phyloP scores from a whole-genome alignment of 2,797 vertebrate genomes.

The Peromyscus nudipes region DNA sequence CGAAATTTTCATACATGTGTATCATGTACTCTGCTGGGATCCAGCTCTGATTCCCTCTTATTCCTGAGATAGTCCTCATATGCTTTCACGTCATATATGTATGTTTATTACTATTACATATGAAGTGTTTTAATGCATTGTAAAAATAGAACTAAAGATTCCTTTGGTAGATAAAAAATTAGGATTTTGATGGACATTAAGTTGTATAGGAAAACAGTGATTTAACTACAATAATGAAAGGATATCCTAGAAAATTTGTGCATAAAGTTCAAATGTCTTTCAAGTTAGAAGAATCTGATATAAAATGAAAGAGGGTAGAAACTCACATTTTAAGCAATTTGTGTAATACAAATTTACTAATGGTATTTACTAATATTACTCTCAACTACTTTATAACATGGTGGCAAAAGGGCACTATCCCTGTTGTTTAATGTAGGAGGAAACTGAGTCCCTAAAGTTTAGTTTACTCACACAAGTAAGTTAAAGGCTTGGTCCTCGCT shows the following conservation, averaged over 20 bases:
- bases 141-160: conserved; percentile 31
- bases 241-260: background rate
- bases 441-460: background rate
- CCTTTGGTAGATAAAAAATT: conserved; percentile 32
- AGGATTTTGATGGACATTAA: conserved; percentile 37
- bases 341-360: conserved; percentile 43
- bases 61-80: background rate
- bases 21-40: background rate
- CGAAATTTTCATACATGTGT: background rate
- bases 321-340: background rate
- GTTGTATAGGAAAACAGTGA: conserved; percentile 48
- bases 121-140: background rate
- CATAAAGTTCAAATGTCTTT: conserved; percentile 32
- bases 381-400: background rate
- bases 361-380: conserved; percentile 43
- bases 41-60: background rate
- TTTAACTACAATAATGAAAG: conserved; percentile 28
- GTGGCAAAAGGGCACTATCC: background rate
- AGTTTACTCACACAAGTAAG: background rate
- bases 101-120: background rate
- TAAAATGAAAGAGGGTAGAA: background rate
- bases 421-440: background rate
- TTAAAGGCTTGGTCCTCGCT: background rate
- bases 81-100: no score
- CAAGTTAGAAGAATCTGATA: conserved; percentile 37